Evolutionary conservation across 2,797 vertebrate species (phyloP).

Genomic region (Kryptopterus vitreolus): DNA sequence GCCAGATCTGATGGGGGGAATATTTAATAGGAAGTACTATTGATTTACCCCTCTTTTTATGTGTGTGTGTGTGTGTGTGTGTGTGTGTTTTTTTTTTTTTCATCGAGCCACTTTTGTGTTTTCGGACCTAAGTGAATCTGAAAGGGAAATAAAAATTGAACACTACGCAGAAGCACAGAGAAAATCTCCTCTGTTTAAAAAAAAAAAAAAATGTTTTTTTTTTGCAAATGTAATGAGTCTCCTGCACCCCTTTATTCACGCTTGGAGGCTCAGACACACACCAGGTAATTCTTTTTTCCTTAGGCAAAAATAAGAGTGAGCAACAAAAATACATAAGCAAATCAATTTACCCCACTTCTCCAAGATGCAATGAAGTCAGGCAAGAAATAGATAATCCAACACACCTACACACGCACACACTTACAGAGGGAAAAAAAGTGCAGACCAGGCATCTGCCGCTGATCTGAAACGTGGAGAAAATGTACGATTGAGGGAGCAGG

Average conservation of each 20-base stretch:
- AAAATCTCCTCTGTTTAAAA: slow-evolving; percentile 51
- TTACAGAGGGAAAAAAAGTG: slow-evolving; percentile 21
- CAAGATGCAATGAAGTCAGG: slow-evolving; percentile 51
- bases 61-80: too few relatives aligned
- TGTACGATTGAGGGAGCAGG: slow-evolving; percentile 35
- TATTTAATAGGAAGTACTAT: slow-evolving; percentile 58
- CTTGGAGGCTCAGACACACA: slow-evolving; percentile 53
- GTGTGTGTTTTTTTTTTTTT: slow-evolving; percentile 46
- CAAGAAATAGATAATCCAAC: slow-evolving; percentile 50
- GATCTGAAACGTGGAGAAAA: slow-evolving; percentile 39
- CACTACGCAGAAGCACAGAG: slow-evolving; percentile 36
- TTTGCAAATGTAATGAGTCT: slow-evolving; percentile 63
- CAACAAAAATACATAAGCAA: slow-evolving; percentile 62
- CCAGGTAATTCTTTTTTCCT: slow-evolving; percentile 57
- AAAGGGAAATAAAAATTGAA: slow-evolving; percentile 61
- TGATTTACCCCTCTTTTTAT: slow-evolving; percentile 54
- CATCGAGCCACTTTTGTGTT: slow-evolving; percentile 39
- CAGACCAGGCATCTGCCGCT: slow-evolving; percentile 12
- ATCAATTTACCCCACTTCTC: slow-evolving; percentile 64
- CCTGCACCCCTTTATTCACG: slow-evolving; percentile 47
- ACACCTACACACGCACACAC: not conserved
- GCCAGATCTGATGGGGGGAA: slow-evolving; percentile 59
- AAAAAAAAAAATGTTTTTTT: too few relatives aligned
- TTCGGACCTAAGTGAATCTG: slow-evolving; percentile 50
- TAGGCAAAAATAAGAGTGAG: slow-evolving; percentile 56